These are phyloP conservation scores for Heteronetta atricapilla DNA, from an alignment of 2,113 vertebrate genomes.

Conservation along the genomic window DNA sequence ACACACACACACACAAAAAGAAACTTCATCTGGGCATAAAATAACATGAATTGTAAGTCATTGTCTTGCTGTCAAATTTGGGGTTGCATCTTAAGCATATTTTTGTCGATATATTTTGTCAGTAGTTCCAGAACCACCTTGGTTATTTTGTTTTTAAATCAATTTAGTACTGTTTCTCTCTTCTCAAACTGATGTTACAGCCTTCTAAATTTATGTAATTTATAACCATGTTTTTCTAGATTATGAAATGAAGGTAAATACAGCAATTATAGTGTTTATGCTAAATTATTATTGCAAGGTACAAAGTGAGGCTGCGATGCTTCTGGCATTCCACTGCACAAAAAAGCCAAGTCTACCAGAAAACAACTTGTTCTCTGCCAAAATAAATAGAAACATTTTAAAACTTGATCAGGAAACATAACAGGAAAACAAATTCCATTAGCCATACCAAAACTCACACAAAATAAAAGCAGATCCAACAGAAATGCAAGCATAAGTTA, in stretches of 20 bases:
- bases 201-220: conserved; percentile 19
- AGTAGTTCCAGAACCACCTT: not conserved
- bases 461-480: not conserved
- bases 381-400: not conserved
- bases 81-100: not conserved
- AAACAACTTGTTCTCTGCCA: not conserved
- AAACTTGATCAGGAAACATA: not conserved
- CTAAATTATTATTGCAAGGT: conserved; percentile 37
- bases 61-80: not conserved
- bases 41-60: not conserved
- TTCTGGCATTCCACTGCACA: not conserved
- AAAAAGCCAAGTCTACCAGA: not conserved
- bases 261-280: conserved; percentile 18
- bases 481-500: not conserved
- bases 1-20: not conserved
- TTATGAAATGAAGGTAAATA: conserved; percentile 47
- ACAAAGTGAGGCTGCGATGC: not conserved
- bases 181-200: not conserved
- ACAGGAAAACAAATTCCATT: not conserved
- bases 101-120: not conserved
- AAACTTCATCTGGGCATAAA: not conserved
- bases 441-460: not conserved
- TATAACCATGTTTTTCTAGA: not conserved
- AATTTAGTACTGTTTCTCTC: not conserved
- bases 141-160: not conserved